Evolutionary conservation across 2,888 invertebrate species (phyloP).

Genomic region (Formica aserva): DNA sequence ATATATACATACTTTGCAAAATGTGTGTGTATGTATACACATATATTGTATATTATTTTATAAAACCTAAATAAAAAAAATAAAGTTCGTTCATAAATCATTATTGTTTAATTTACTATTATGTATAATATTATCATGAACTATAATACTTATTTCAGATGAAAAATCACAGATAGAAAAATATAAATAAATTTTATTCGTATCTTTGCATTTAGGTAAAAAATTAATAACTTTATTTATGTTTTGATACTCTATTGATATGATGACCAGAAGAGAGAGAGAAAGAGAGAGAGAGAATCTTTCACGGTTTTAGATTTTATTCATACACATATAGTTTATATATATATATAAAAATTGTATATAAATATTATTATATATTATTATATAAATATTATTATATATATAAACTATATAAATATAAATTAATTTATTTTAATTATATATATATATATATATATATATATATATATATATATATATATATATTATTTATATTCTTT

Average conservation of each 20-base stretch:
- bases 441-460: too few relatives aligned
- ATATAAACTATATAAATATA: not conserved
- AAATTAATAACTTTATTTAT: not conserved
- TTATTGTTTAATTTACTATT: not conserved
- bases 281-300: not conserved
- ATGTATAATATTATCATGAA: not conserved
- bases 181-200: not conserved
- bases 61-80: slow-evolving; percentile 1
- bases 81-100: not conserved
- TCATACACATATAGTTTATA: not conserved
- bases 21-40: too few relatives aligned
- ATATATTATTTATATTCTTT: not conserved
- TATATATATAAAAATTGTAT: not conserved
- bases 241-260: not conserved
- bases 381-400: not conserved
- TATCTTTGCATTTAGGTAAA: not conserved
- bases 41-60: not conserved
- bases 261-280: not conserved
- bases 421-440: not conserved
- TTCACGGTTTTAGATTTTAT: not conserved
- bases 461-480: not conserved
- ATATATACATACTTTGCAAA: not conserved
- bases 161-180: not conserved
- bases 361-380: not conserved
- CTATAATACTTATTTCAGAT: not conserved